Base-by-base conservation (phyloP, 1,140 invertebrate genomes). In the Brachionus asplanchnoidis region DNA sequence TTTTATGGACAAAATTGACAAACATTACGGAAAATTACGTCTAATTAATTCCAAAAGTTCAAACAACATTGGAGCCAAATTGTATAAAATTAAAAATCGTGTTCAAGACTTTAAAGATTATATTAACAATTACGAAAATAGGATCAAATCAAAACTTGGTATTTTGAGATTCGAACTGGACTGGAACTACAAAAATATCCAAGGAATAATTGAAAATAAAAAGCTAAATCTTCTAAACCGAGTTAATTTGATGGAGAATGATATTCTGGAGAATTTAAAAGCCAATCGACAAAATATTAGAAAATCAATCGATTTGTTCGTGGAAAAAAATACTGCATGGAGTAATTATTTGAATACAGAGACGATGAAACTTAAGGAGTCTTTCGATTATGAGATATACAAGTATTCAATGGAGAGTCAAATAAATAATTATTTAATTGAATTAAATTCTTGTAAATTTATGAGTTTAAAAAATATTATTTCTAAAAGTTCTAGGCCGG, bases 1-100 rank as follows among this genome's bases (percentile, higher is more conserved):
- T 77, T 77, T 50, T n/a, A 77, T 77, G 73, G 73, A 77, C 1
- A 20, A 44, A 26, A 77, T 77, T 26, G 73, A 77, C 17, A 77
- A 50, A 26, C 20, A 77, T 32, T 50, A 77, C 26, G 46, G 50
- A 50, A 46, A 46, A 50, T 4, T 26, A 26, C 42, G 46, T 14
- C 12, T 26, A 12, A 23, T 50, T 4, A 50, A 50, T 26, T 50
- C 73, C 23, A 20, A 23, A 46, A 26, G 26, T 46, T 12, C 73
- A 12, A 26, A 23, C 46, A 77, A 50, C 23, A 77, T 77, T 32
- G 73, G 73, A 14, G 12, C 46, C 3, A 77, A 77, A 20, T 20
- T 77, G 3, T 77, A 77, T 11, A 77, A 32, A 77, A 50, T 77
- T 9, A 77, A 77, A 77, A 50, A 46, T 50, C 17, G 73, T 12